Conservation (phyloP, 2,797 vertebrate genomes). For the Sebastes itinus region DNA sequence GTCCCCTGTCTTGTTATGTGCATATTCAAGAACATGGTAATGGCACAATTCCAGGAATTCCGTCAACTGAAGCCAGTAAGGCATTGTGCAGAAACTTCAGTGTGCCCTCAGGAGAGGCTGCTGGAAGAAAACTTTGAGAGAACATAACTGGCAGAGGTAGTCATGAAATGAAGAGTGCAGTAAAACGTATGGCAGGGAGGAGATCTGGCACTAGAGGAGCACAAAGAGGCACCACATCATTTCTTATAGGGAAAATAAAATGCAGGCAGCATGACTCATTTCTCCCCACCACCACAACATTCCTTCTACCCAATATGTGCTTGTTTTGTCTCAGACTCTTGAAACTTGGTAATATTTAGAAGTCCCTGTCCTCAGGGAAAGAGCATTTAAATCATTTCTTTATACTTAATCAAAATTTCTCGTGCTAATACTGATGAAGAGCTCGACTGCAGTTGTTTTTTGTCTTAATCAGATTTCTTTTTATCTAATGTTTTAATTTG, state of each 20-base stretch:
- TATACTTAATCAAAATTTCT: not conserved
- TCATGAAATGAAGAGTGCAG: not conserved
- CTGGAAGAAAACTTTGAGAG: not conserved
- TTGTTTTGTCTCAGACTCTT: not conserved
- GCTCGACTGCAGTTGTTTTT: not conserved
- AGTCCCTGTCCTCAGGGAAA: not conserved
- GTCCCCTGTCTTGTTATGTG: no score
- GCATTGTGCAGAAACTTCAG: not conserved
- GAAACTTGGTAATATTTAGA: not conserved
- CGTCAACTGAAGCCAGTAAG: not conserved
- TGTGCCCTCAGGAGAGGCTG: not conserved
- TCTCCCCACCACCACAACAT: slow-evolving; percentile 63
- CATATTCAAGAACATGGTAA: not conserved
- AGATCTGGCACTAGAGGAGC: not conserved
- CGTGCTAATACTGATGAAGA: not conserved
- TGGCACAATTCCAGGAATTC: not conserved
- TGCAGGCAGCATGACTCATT: slow-evolving; percentile 65
- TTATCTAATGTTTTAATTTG: not conserved
- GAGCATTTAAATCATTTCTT: not conserved
- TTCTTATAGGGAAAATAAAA: slow-evolving; percentile 15
- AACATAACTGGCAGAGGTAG: not conserved
- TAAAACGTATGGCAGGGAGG: slow-evolving; percentile 1
- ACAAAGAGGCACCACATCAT: slow-evolving; percentile 3
- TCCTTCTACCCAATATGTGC: slow-evolving; percentile 10
- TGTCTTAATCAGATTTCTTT: not conserved